phyloP scores from a whole-genome alignment of 2,797 vertebrate genomes.

The Hipposideros larvatus region DNA sequence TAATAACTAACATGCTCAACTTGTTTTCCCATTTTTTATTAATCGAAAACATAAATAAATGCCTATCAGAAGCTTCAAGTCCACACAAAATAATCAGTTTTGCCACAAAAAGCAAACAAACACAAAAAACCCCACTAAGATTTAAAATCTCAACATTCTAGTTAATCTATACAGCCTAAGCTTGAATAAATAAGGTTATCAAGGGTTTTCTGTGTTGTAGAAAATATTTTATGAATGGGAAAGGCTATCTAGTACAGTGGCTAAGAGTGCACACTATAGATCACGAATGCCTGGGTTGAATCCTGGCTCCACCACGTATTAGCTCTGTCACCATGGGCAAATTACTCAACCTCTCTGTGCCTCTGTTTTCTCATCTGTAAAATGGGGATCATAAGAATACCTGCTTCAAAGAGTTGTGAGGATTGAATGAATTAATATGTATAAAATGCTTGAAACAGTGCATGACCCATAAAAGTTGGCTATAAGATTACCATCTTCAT shows the following conservation, averaged over 20 bases:
- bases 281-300: slow-evolving; percentile 17
- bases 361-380: neutral
- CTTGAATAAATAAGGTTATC: neutral
- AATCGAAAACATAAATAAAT: slow-evolving; percentile 9
- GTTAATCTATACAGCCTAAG: neutral
- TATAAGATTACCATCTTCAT: slow-evolving; percentile 12
- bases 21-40: neutral
- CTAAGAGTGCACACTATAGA: neutral
- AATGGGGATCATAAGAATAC: neutral
- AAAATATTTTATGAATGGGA: neutral
- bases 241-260: neutral
- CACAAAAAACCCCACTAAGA: neutral
- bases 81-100: neutral
- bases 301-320: neutral
- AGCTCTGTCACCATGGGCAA: slow-evolving; percentile 6
- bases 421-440: neutral
- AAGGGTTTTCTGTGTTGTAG: neutral
- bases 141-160: neutral
- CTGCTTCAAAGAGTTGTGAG: neutral
- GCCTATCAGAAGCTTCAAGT: slow-evolving; percentile 41
- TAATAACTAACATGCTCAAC: neutral
- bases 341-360: neutral
- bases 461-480: neutral
- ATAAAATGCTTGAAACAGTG: neutral
- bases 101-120: neutral